Percentiles rank a stretch among this genome's conserved stretches.
phyloP scores from a whole-genome alignment of 2,888 invertebrate species.

The Thereva nobilitata region DNA sequence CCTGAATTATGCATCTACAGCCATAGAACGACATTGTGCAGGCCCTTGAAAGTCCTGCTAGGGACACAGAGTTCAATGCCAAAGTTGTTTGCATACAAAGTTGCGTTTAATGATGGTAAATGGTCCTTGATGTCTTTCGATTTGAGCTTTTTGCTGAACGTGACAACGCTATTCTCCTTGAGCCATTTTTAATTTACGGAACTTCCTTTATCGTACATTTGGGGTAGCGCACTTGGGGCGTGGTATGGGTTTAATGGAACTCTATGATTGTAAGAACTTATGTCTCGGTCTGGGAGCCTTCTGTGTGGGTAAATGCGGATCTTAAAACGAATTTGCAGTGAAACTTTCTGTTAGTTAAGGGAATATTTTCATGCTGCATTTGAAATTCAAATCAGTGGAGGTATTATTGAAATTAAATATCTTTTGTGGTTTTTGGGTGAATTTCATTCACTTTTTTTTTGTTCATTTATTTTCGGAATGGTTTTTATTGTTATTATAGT shows the following conservation, averaged over 20 bases:
- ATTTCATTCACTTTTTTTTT: too few relatives aligned
- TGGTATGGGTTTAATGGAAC: slow-evolving; percentile 27
- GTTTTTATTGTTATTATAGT: too few relatives aligned
- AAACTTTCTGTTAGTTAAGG: too few relatives aligned
- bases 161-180: slow-evolving; percentile 22
- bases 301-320: neutral
- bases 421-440: too few relatives aligned
- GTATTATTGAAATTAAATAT: too few relatives aligned
- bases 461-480: too few relatives aligned
- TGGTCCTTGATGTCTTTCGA: slow-evolving; percentile 37
- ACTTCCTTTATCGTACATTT: neutral
- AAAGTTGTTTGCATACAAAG: slow-evolving; percentile 41
- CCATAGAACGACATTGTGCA: slow-evolving; percentile 18
- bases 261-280: slow-evolving; percentile 28
- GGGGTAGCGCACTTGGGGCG: neutral
- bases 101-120: slow-evolving; percentile 40
- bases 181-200: slow-evolving; percentile 32
- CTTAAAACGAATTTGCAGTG: too few relatives aligned
- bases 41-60: slow-evolving; percentile 19
- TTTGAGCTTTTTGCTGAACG: slow-evolving; percentile 28
- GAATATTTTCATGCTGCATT: too few relatives aligned
- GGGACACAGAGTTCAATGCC: slow-evolving; percentile 38
- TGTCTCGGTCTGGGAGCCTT: neutral
- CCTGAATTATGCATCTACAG: slow-evolving; percentile 39
- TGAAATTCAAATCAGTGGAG: too few relatives aligned